A percentile compares a stretch with the other conserved stretches of the same genome.
These are phyloP conservation scores for Chloebia gouldiae DNA, from an alignment of 2,113 vertebrate species.

Conservation along the genomic window DNA sequence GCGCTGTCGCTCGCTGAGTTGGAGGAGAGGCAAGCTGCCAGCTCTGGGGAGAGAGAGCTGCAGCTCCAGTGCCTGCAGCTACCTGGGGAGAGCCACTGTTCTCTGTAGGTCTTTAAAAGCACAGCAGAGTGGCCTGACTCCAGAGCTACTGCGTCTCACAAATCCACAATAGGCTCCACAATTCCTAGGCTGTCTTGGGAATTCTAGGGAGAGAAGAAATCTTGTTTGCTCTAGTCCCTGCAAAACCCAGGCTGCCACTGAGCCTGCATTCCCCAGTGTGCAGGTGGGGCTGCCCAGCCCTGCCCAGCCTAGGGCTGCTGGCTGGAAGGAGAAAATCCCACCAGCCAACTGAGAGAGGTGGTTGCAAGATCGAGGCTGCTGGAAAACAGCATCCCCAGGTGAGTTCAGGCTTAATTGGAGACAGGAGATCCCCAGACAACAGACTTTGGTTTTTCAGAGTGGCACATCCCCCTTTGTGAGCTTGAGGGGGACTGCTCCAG, in stretches of 20 bases:
- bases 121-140: not conserved
- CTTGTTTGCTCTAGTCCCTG: not conserved
- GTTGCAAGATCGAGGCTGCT: not conserved
- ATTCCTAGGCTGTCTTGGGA: not conserved
- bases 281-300: not conserved
- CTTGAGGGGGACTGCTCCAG: not conserved
- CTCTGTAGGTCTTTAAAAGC: not conserved
- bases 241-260: not conserved
- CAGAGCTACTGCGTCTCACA: not conserved
- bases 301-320: not conserved
- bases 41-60: not conserved
- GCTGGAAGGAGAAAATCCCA: not conserved
- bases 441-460: not conserved
- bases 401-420: not conserved
- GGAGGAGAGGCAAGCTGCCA: not conserved
- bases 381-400: not conserved
- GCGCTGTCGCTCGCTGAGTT: accelerated
- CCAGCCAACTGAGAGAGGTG: not conserved
- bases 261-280: accelerated
- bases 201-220: not conserved
- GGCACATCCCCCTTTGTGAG: not conserved
- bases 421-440: not conserved
- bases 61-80: not conserved
- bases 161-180: not conserved
- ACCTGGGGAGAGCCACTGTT: not conserved